Conservation (phyloP, 2,888 invertebrate genomes). For the Ennomos fuscantarius region DNA sequence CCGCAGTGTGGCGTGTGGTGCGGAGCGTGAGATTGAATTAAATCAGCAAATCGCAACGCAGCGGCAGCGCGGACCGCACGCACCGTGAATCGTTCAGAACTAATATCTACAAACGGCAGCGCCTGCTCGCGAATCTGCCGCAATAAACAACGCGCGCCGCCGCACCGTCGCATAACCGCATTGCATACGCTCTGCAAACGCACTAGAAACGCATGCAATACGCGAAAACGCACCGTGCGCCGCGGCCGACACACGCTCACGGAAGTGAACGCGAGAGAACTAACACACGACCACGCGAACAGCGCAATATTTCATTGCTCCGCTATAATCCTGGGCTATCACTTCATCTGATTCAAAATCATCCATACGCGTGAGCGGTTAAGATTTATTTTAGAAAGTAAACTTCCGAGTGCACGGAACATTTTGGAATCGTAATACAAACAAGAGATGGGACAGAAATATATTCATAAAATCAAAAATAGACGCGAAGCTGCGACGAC, state of each 20-base stretch:
- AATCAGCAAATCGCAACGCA: slow-evolving; percentile 4
- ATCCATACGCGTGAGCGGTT: slow-evolving; percentile 6
- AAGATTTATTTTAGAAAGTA: slow-evolving; percentile 8
- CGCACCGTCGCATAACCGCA: not conserved
- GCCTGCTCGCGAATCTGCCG: not conserved
- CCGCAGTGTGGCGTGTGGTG: too few relatives aligned
- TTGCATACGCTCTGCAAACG: slow-evolving; percentile 2
- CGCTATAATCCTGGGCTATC: slow-evolving; percentile 40
- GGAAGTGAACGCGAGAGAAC: slow-evolving; percentile 49
- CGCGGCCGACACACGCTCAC: slow-evolving; percentile 41
- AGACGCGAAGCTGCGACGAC: slow-evolving; percentile 43
- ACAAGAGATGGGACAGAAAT: slow-evolving; percentile 68
- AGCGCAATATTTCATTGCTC: slow-evolving; percentile 45
- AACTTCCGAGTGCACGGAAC: slow-evolving; percentile 30
- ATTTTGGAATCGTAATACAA: slow-evolving; percentile 42
- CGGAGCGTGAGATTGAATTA: slow-evolving; percentile 8
- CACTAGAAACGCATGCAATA: slow-evolving; percentile 18
- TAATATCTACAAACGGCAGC: slow-evolving; percentile 7
- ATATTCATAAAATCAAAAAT: slow-evolving; percentile 71
- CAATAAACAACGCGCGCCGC: not conserved
- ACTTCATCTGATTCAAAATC: not conserved
- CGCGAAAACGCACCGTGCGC: not conserved
- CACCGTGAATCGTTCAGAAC: slow-evolving; percentile 7
- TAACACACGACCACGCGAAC: slow-evolving; percentile 37
- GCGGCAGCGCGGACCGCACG: not conserved